Evolutionary conservation across 92 coral and sea anemone species (phyloP).

Genomic region (Phenganax subtilis): DNA sequence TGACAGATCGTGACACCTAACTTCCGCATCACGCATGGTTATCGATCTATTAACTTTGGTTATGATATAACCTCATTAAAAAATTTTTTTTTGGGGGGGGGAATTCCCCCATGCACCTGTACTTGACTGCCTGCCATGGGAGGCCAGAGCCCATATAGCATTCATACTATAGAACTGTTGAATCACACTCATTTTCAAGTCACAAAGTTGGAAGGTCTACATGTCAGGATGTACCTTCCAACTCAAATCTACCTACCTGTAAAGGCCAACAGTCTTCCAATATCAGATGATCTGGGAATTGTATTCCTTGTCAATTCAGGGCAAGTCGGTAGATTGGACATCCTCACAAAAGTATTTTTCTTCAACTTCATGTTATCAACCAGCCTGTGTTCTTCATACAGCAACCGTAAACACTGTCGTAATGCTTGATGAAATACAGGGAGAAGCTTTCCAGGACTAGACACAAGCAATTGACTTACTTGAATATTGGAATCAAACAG

Average conservation of each 20-base stretch:
- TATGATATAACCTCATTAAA: too few species aligned
- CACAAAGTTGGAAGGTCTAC: too few species aligned
- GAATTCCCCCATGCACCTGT: too few species aligned
- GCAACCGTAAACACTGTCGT: slow-evolving; percentile 56
- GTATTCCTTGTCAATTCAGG: slow-evolving; percentile 85
- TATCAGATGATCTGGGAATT: slow-evolving; percentile 87
- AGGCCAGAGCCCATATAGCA: too few species aligned
- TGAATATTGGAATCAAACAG: slow-evolving; percentile 75
- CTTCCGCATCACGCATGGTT: too few species aligned
- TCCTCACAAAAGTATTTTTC: slow-evolving; percentile 68
- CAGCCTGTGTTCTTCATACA: slow-evolving; percentile 63
- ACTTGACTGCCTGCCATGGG: too few species aligned
- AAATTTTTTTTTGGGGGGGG: too few species aligned
- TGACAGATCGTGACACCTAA: too few species aligned
- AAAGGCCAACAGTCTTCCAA: slow-evolving; percentile 75
- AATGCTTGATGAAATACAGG: slow-evolving; percentile 87
- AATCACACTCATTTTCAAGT: too few species aligned
- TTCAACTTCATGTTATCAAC: slow-evolving; percentile 66
- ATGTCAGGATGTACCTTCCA: too few species aligned
- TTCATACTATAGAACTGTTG: too few species aligned
- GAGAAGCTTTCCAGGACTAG: slow-evolving; percentile 71
- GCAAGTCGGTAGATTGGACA: slow-evolving; percentile 85
- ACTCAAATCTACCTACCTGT: slow-evolving; percentile 60
- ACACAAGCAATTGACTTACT: slow-evolving; percentile 70
- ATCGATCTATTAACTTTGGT: too few species aligned